Evolutionary conservation across 1,140 invertebrate genomes (phyloP), one percentile per base, ranked within the genome.

Genomic region (Sipha flava): DNA sequence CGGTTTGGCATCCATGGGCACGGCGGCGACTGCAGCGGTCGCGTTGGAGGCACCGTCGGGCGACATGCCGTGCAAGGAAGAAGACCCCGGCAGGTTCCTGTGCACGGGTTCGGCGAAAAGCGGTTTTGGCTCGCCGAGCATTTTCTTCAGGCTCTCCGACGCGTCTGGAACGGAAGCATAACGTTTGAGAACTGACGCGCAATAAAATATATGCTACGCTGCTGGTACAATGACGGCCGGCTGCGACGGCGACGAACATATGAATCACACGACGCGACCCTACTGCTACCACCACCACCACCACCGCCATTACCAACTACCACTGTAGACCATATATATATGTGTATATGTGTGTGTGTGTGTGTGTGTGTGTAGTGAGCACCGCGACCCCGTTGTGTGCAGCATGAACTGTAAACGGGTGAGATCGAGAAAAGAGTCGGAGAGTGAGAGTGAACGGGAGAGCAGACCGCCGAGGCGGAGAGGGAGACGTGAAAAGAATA

Each of bases 1-100:
- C 37, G 73, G 73, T 77, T 77, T 77, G 34, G 73, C 73, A 37
- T 77, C 73, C 73, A 77, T 77, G 1, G 73, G 52, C 52, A 77
- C 52, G 31, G 29, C 49, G 16, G 70, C 45, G 0, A 47, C 70
- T 9, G 70, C 45, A 14, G 47, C 62, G 21, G 66, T 43, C 9
- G 66, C 40, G 9, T 10, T 26, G n/a, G 64, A 12, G 9, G 70
- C 70, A 47, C 29, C 29, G 52, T 59, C 73, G n/a, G 73, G 73
- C 49, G 49, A 59, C 5, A 75, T 31, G 49, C 43, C 49, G 49
- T 75, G 72, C 43, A n/a, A 54, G 4, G 64, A 66, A 4, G 64
- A 21, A 21, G 21, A 14, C 12, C n/a, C n/a, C 37, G 26, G 54
- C 21, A 10, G 54, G 16, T 26, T 52, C 54, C 73, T 77, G 34